Percentiles rank a stretch among this genome's conserved stretches.
phyloP scores from a whole-genome alignment of 2,888 invertebrate species.

The Oasisia sp. region DNA sequence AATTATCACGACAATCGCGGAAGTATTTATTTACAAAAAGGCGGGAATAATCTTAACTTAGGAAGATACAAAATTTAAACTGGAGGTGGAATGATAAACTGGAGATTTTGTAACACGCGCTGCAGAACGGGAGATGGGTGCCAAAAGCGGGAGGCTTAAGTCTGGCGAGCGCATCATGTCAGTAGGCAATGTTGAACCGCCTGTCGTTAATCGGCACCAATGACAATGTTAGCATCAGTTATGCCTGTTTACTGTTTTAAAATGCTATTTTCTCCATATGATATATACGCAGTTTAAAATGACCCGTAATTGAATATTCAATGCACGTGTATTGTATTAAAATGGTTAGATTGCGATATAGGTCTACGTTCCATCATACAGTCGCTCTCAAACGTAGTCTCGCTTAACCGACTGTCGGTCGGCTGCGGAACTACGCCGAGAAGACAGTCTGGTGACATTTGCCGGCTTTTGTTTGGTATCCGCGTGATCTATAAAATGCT shows the following conservation, averaged over 20 bases:
- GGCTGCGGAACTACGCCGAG: too few relatives aligned
- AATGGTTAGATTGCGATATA: not conserved
- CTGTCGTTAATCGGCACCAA: not conserved
- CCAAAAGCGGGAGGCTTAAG: too few relatives aligned
- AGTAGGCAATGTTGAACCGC: not conserved
- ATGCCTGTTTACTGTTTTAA: not conserved
- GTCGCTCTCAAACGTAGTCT: not conserved
- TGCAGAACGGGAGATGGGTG: too few relatives aligned
- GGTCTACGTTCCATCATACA: not conserved
- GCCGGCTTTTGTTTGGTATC: too few relatives aligned
- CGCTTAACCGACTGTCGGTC: not conserved
- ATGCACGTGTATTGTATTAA: not conserved
- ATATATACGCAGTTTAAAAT: not conserved
- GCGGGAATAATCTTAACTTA: too few relatives aligned
- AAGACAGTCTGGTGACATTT: too few relatives aligned
- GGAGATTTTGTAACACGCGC: too few relatives aligned
- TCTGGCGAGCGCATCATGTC: not conserved
- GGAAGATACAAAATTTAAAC: too few relatives aligned
- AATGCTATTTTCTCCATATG: not conserved
- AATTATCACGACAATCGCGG: too few relatives aligned
- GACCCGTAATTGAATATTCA: not conserved
- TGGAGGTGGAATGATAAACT: too few relatives aligned
- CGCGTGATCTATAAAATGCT: too few relatives aligned
- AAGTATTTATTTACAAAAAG: too few relatives aligned
- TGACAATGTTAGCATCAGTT: not conserved